Evolutionary conservation across 2,888 invertebrate genomes (phyloP).

Genomic region (Xylota sylvarum): DNA sequence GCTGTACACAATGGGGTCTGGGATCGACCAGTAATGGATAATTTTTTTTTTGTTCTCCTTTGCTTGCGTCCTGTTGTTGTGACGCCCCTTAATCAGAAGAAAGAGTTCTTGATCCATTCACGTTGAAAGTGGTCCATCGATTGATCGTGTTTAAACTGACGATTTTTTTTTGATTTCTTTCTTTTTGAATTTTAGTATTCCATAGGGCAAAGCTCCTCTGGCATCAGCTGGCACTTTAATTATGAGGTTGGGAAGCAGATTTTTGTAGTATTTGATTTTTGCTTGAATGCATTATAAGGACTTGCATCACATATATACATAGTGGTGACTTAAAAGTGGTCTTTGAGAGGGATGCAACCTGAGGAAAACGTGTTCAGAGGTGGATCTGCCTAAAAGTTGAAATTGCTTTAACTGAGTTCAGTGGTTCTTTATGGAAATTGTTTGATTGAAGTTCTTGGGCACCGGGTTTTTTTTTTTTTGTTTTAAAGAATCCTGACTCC

Average conservation of each 20-base stretch:
- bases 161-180: constrained; percentile 13
- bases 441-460: too few species aligned
- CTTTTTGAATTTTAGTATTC: constrained; percentile 8
- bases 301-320: neutral
- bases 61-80: constrained; percentile 22
- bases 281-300: constrained; percentile 13
- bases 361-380: neutral
- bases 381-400: neutral
- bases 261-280: constrained; percentile 53
- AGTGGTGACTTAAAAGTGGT: neutral
- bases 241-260: constrained; percentile 41
- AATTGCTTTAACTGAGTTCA: neutral
- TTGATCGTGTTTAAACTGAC: constrained; percentile 52
- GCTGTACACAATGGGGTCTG: constrained; percentile 45
- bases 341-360: neutral
- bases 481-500: too few species aligned
- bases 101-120: constrained; percentile 71
- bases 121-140: constrained; percentile 46
- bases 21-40: constrained; percentile 59
- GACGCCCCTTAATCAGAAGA: constrained; percentile 67
- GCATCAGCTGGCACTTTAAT: constrained; percentile 60
- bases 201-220: constrained; percentile 40
- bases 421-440: too few species aligned
- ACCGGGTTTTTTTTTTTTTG: too few species aligned
- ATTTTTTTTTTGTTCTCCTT: constrained; percentile 11